Evolutionary conservation across 2,888 invertebrate genomes (phyloP).

Genomic region (Arctia plantaginis): DNA sequence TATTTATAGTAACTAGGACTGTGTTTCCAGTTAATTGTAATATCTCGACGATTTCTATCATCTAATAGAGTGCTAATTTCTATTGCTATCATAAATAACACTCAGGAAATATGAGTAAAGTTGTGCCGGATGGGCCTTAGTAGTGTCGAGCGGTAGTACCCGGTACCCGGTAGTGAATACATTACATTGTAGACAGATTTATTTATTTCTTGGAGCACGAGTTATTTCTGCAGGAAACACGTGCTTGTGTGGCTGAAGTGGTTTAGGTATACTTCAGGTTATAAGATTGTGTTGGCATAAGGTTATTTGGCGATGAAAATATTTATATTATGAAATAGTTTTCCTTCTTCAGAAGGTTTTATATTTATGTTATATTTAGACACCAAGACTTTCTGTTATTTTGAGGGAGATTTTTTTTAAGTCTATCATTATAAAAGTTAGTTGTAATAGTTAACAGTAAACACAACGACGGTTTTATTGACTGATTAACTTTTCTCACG

Average conservation of each 20-base stretch:
- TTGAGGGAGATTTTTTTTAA: too few species aligned
- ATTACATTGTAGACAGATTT: conserved; percentile 50
- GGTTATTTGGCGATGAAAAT: not conserved
- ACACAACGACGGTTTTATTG: too few species aligned
- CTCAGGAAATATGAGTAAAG: conserved; percentile 62
- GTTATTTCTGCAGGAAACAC: conserved; percentile 22
- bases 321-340: not conserved
- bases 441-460: too few species aligned
- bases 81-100: conserved; percentile 39
- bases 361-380: not conserved
- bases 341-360: not conserved
- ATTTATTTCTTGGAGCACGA: conserved; percentile 43
- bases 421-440: too few species aligned
- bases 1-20: too few species aligned
- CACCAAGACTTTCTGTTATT: too few species aligned
- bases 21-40: not conserved
- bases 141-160: conserved; percentile 47
- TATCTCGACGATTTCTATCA: conserved; percentile 8
- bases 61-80: conserved; percentile 30
- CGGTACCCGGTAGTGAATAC: conserved; percentile 38
- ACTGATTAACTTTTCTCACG: too few species aligned
- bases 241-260: conserved; percentile 20
- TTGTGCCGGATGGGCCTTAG: conserved; percentile 54
- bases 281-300: not conserved
- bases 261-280: conserved; percentile 4